Evolutionary conservation across 1,140 invertebrate species (phyloP).

Genomic region (Littorina saxatilis): DNA sequence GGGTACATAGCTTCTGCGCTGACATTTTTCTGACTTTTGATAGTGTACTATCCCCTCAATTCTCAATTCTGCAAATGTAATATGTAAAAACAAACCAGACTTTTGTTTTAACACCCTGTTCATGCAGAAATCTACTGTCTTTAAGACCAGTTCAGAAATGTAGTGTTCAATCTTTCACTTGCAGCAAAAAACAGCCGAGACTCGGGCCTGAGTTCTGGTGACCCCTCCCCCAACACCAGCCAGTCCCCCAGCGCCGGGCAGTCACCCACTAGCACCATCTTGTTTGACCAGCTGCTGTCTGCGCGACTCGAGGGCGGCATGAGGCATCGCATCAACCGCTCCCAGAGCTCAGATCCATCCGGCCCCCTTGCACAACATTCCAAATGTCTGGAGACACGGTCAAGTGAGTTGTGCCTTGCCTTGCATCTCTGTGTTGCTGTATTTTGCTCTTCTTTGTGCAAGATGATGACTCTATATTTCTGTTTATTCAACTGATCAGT

Average conservation of each 20-base stretch:
- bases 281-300: slow-evolving; percentile 45
- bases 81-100: too few species aligned
- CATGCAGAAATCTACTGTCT: too few species aligned
- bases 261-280: slow-evolving; percentile 15
- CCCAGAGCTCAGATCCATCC: slow-evolving; percentile 38
- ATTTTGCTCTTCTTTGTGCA: too few species aligned
- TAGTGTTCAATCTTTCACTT: neutral
- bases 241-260: slow-evolving; percentile 34
- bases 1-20: too few species aligned
- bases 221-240: slow-evolving; percentile 68
- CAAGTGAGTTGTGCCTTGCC: slow-evolving; percentile 28
- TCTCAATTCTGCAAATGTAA: too few species aligned
- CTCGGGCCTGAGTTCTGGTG: slow-evolving; percentile 72
- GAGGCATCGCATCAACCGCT: slow-evolving; percentile 49
- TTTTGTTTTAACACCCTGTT: too few species aligned
- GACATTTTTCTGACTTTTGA: too few species aligned
- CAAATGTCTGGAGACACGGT: slow-evolving; percentile 32
- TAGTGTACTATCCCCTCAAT: too few species aligned
- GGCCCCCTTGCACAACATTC: neutral
- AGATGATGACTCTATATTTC: too few species aligned
- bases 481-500: too few species aligned
- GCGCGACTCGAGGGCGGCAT: slow-evolving; percentile 36
- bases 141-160: too few species aligned
- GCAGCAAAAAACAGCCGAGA: slow-evolving; percentile 69
- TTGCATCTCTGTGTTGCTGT: neutral